phyloP scores from a whole-genome alignment of 2,797 vertebrate species.

The Hirundo rustica region DNA sequence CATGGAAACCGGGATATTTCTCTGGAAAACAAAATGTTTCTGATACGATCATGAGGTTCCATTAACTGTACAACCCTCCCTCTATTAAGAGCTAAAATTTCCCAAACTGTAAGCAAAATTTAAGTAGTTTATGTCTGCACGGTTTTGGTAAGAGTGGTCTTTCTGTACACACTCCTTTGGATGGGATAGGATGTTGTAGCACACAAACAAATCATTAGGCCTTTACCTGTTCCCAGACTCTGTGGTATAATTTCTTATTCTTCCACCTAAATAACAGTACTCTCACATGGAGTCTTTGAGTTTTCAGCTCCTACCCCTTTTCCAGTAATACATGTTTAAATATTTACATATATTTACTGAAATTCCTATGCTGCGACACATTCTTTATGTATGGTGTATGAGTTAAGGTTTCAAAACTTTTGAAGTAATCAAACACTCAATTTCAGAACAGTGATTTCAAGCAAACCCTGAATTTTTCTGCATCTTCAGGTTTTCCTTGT shows the following conservation, averaged over 20 bases:
- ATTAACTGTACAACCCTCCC: neutral
- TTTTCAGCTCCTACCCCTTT: neutral
- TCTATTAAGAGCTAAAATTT: neutral
- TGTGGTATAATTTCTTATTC: neutral
- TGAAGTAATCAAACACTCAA: neutral
- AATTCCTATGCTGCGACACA: neutral
- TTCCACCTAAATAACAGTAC: neutral
- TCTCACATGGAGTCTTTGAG: neutral
- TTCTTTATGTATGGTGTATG: neutral
- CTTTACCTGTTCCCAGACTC: neutral
- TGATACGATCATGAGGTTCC: neutral
- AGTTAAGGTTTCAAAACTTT: neutral
- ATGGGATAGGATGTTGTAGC: neutral
- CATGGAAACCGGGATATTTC: neutral
- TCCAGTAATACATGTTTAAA: neutral
- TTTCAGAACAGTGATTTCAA: neutral
- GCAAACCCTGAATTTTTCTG: neutral
- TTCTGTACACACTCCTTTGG: neutral
- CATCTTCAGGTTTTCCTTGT: neutral
- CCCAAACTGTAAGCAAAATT: neutral
- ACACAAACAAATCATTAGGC: neutral
- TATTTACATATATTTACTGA: neutral
- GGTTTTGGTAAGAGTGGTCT: neutral
- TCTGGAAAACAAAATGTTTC: neutral
- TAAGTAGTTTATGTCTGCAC: neutral